Conservation (phyloP, 2,888 invertebrate species). For the Lordiphosa fenestrarum region DNA sequence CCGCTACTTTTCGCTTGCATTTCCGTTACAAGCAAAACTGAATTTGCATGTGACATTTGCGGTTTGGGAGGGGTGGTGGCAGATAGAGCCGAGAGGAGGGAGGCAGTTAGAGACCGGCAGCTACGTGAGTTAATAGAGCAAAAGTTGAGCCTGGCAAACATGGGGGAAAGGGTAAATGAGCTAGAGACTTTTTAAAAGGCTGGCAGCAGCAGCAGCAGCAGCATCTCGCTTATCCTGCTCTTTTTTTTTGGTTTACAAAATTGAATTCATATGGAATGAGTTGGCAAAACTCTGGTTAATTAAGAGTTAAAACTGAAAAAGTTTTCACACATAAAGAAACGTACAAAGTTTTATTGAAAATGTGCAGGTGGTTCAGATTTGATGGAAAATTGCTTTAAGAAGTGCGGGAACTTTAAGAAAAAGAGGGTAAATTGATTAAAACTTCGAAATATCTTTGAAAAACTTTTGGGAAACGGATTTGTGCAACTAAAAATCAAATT, state of each 20-base stretch:
- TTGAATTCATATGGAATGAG: slow-evolving; percentile 5
- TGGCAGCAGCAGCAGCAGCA: slow-evolving; percentile 8
- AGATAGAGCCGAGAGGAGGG: too few relatives aligned
- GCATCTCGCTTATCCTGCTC: neutral
- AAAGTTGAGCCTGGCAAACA: slow-evolving; percentile 1
- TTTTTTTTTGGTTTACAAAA: slow-evolving; percentile 3
- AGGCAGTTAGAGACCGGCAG: slow-evolving; percentile 1
- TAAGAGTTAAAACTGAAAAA: neutral
- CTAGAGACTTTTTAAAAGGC: slow-evolving; percentile 10
- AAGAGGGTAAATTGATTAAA: too few relatives aligned
- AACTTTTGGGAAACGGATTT: too few relatives aligned
- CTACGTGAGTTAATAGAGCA: slow-evolving; percentile 40
- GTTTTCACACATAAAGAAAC: neutral
- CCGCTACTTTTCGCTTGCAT: slow-evolving; percentile 45
- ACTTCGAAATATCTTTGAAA: too few relatives aligned
- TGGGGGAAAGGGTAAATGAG: neutral
- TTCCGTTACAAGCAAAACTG: slow-evolving; percentile 60
- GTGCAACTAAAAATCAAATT: too few relatives aligned
- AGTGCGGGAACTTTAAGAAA: too few relatives aligned
- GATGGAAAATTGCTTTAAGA: too few relatives aligned
- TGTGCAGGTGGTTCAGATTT: too few relatives aligned
- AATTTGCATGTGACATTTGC: slow-evolving; percentile 63
- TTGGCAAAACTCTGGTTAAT: slow-evolving; percentile 1
- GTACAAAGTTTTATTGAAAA: too few relatives aligned
- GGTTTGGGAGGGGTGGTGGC: slow-evolving; percentile 29